Percentiles rank a stretch among this genome's conserved stretches.
Evolutionary conservation across 2,888 invertebrate genomes (phyloP).

Genomic region (Cheilosia soror): DNA sequence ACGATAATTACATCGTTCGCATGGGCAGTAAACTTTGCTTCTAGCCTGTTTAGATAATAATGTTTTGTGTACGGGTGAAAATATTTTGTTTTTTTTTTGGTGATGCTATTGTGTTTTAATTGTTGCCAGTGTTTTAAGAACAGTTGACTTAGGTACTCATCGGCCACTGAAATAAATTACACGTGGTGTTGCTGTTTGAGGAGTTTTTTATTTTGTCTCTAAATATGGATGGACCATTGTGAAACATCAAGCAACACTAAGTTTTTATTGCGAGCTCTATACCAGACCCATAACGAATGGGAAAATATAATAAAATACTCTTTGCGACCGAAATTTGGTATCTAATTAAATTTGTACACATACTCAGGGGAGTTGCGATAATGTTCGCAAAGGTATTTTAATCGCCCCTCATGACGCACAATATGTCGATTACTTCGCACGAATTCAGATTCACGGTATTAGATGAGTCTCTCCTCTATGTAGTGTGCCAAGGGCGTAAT

Average conservation of each 20-base stretch:
- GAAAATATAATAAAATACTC: too few relatives aligned
- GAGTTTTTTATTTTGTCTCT: too few relatives aligned
- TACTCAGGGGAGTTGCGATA: background rate
- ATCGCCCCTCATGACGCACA: background rate
- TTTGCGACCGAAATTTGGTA: background rate
- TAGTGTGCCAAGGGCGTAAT: background rate
- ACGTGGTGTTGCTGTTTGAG: background rate
- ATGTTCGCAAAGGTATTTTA: background rate
- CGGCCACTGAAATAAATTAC: background rate
- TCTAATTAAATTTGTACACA: slow-evolving; percentile 1
- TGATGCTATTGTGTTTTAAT: slow-evolving; percentile 15
- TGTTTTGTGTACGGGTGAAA: background rate
- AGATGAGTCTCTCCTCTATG: background rate
- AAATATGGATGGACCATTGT: too few relatives aligned
- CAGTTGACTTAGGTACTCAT: background rate
- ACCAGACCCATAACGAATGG: too few relatives aligned
- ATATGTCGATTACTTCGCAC: background rate
- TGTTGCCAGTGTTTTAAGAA: slow-evolving; percentile 16
- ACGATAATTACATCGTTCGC: slow-evolving; percentile 1
- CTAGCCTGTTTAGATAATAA: background rate
- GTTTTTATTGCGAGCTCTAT: too few relatives aligned
- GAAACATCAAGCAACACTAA: too few relatives aligned
- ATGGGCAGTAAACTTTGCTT: slow-evolving; percentile 1
- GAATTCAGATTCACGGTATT: background rate
- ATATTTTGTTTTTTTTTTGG: background rate